Evolutionary conservation across 2,797 vertebrate species (phyloP).

Genomic region (Danio aesculapii): DNA sequence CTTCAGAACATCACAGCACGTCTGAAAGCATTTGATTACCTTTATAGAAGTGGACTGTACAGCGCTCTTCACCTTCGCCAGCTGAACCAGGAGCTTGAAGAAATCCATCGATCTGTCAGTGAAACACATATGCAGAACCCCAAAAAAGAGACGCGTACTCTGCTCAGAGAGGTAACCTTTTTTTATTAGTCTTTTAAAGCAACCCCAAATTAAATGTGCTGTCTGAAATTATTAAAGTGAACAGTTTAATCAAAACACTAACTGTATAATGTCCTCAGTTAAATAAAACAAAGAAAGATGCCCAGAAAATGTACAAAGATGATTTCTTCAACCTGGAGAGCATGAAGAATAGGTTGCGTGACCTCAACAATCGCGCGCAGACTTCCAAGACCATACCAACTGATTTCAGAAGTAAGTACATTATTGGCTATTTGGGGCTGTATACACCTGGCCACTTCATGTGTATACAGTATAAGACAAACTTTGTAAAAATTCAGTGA

Average conservation of each 20-base stretch:
- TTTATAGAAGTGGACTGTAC: constrained; percentile 70
- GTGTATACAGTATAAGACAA: too few species aligned
- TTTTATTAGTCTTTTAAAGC: too few species aligned
- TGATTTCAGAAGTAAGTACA: constrained; percentile 69
- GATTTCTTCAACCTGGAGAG: constrained; percentile 73
- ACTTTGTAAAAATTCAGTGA: too few species aligned
- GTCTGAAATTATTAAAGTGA: too few species aligned
- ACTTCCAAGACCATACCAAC: constrained; percentile 73
- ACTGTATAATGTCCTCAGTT: constrained; percentile 61
- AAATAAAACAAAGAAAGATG: constrained; percentile 58
- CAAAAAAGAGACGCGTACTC: constrained; percentile 57
- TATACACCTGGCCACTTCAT: too few species aligned
- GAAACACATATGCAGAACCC: constrained; percentile 58
- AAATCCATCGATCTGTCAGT: constrained; percentile 63
- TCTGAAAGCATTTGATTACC: constrained; percentile 69
- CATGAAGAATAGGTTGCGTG: constrained; percentile 70
- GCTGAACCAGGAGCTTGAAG: constrained; percentile 67
- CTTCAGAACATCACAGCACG: constrained; percentile 65
- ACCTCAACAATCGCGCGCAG: constrained; percentile 71
- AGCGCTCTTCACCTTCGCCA: constrained; percentile 61
- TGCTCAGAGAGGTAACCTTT: constrained; percentile 70
- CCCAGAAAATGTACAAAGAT: constrained; percentile 62
- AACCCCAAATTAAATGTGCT: too few species aligned
- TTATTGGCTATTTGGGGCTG: not conserved
- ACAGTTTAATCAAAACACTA: too few species aligned